A percentile compares a stretch with the other conserved stretches of the same genome.
phyloP scores from a whole-genome alignment of 1,140 invertebrate genomes.

The Propsilocerus akamusi region DNA sequence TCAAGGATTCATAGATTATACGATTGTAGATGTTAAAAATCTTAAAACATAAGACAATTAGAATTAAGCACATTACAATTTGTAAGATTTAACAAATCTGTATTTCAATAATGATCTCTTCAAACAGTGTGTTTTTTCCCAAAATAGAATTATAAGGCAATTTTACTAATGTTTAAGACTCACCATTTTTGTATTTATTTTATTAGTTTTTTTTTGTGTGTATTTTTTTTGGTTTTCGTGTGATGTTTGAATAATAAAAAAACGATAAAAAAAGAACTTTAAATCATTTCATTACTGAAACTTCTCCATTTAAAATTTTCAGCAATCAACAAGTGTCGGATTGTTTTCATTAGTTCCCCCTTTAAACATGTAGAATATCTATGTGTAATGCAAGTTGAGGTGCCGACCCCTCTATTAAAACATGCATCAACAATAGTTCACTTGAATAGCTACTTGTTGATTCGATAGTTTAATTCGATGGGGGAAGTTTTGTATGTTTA shows the following conservation, averaged over 20 bases:
- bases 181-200: background rate
- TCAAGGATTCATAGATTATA: slow-evolving; percentile 4
- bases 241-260: no score
- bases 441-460: background rate
- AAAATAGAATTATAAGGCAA: background rate
- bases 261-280: no score
- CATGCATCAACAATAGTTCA: slow-evolving; percentile 3
- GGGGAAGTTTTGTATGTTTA: no score
- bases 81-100: background rate
- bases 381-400: no score
- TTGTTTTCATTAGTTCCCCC: no score
- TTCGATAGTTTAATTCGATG: no score
- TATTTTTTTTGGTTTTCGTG: background rate
- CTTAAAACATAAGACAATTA: background rate
- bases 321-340: no score
- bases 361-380: no score
- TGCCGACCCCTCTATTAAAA: no score
- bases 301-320: no score
- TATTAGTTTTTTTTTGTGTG: background rate
- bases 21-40: background rate
- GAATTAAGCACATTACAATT: no score
- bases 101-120: slow-evolving; percentile 3
- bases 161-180: background rate
- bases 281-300: no score
- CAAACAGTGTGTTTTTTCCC: background rate